phyloP scores from a whole-genome alignment of 1,140 invertebrate genomes.

The Halictus rubicundus region DNA sequence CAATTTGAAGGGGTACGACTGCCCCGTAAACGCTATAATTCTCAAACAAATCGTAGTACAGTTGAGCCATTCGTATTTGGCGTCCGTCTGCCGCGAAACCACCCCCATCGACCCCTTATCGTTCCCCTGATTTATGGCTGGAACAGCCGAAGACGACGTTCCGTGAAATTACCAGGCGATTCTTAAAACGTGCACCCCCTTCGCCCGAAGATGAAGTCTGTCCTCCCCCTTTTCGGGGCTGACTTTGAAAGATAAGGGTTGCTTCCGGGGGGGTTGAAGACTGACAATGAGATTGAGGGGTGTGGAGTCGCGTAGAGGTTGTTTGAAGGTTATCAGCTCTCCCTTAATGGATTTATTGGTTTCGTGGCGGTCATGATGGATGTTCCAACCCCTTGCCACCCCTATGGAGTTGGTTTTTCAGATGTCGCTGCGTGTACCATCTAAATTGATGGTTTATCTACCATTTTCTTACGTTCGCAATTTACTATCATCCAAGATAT shows the following conservation, averaged over 20 bases:
- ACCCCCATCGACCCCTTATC: background rate
- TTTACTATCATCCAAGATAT: too few species aligned
- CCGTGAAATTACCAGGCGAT: constrained; percentile 19
- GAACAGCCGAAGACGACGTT: background rate
- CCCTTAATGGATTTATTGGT: background rate
- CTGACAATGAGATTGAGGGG: background rate
- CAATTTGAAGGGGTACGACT: too few species aligned
- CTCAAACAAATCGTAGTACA: too few species aligned
- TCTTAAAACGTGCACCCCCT: background rate
- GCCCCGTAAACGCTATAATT: too few species aligned
- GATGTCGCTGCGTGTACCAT: too few species aligned
- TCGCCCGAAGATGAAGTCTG: background rate
- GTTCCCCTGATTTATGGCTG: constrained; percentile 9
- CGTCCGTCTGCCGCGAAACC: background rate
- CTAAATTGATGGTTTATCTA: too few species aligned
- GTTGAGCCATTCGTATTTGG: background rate
- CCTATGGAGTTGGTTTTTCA: too few species aligned
- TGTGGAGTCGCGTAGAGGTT: background rate
- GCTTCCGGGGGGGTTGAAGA: background rate
- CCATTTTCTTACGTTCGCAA: too few species aligned
- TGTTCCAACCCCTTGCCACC: background rate
- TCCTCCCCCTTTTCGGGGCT: background rate
- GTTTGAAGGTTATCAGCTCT: background rate
- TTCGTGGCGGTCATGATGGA: background rate
- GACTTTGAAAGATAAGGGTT: background rate